A percentile compares a stretch with the other conserved stretches of the same genome.
Conservation (phyloP, 2,113 vertebrate species). For the Pangasianodon gigas region DNA sequence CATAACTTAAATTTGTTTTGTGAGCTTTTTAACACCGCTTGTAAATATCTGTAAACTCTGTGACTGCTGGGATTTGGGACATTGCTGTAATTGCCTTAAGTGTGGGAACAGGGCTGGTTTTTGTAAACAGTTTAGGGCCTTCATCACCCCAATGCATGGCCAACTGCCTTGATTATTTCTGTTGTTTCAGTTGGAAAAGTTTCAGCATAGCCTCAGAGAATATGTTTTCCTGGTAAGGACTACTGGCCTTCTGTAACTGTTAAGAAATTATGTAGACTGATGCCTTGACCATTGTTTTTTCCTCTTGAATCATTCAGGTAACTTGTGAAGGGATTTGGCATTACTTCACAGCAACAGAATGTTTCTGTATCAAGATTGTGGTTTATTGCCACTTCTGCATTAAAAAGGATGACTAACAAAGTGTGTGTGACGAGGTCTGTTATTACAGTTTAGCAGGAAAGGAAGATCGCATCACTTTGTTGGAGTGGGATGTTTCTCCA, state of each 20-base stretch:
- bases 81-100: conserved; percentile 46
- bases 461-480: neutral
- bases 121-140: conserved; percentile 56
- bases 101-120: conserved; percentile 55
- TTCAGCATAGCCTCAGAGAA: conserved; percentile 54
- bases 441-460: neutral
- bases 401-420: neutral
- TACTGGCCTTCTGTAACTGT: neutral
- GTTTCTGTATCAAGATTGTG: neutral
- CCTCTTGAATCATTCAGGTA: neutral
- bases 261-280: neutral
- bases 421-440: neutral
- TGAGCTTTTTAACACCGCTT: neutral
- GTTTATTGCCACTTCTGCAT: neutral
- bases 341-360: neutral
- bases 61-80: conserved; percentile 40
- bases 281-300: neutral
- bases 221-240: conserved; percentile 49
- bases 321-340: neutral
- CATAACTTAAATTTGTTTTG: neutral
- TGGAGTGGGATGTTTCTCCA: neutral
- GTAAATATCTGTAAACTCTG: conserved; percentile 26
- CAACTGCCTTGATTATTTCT: conserved; percentile 56
- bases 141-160: conserved; percentile 45
- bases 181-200: conserved; percentile 59